Evolutionary conservation across 2,888 invertebrate genomes (phyloP), one percentile per base, ranked within the genome.

Genomic region (Andrena flavipes): DNA sequence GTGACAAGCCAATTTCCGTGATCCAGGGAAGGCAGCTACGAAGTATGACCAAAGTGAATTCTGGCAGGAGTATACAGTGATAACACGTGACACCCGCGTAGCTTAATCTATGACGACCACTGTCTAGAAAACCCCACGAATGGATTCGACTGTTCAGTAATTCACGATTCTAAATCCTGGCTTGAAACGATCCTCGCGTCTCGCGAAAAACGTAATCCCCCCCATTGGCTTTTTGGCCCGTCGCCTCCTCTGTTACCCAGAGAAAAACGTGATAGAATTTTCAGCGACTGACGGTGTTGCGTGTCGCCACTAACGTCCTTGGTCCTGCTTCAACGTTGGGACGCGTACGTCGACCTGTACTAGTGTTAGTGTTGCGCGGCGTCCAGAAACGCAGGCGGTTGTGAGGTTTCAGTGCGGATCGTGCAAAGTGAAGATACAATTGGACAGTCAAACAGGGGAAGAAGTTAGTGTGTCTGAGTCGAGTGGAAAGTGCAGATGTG

Each of bases 191-290:
- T 67, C 62, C 72, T 67, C 67, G 72, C 68, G 79, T 72, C 80
- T 71, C 71, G 79, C 79, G 83, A 88, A 83, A 81, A 88, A 87
- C 80, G 80, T 80, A 84, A 71, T 68, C 72, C 29, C 64, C 64
- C 62, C 65, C 13, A 23, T 54, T 51, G 42, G 48, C 29, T 54
- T 59, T 48, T 59, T 48, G 62, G 49, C 48, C 26, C 64, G 4
- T 23, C 59, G 76, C 30, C 30, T 63, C 56, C 10, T 26, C 56
- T 20, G 63, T 35, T 56, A 23, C 48, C 54, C 13, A 16, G 64
- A 54, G 42, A 35, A 49, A 23, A 78, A 60, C 33, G 7, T 48
- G 48, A 67, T 68, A n/a, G 71, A 68, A 63, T 67, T 48, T 56
- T 67, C 63, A 35, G 72, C 72, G 49, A 56, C 33, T 26, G 59